phyloP scores from a whole-genome alignment of 2,797 vertebrate genomes.

The Chloroceryle amazona region DNA sequence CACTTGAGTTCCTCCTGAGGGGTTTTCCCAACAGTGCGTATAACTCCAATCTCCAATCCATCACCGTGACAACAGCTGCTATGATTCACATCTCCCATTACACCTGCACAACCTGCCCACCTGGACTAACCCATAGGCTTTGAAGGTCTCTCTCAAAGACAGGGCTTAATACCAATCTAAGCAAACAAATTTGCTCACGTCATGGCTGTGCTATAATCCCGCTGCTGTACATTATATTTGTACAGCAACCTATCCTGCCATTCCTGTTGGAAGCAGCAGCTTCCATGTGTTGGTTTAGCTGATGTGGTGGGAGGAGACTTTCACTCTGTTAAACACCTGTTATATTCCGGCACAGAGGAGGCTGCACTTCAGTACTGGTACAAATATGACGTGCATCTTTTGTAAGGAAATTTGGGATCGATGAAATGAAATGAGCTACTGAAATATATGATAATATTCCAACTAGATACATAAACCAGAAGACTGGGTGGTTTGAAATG shows the following conservation, averaged over 20 bases:
- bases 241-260: not conserved
- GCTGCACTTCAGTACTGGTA: not conserved
- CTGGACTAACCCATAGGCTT: not conserved
- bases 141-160: not conserved
- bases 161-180: not conserved
- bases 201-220: not conserved
- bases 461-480: constrained; percentile 72
- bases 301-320: constrained; percentile 54
- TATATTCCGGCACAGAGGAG: not conserved
- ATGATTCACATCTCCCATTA: not conserved
- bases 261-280: constrained; percentile 2
- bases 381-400: not conserved
- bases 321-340: constrained; percentile 41
- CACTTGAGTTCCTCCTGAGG: not conserved
- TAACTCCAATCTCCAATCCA: not conserved
- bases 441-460: constrained; percentile 70
- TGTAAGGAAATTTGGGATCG: constrained; percentile 52
- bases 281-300: constrained; percentile 52
- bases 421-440: constrained; percentile 66
- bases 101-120: not conserved
- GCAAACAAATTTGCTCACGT: not conserved
- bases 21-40: not conserved
- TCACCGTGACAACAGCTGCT: rapidly evolving
- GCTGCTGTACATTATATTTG: not conserved
- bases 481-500: constrained; percentile 66